Evolutionary conservation across 2,113 vertebrate species (phyloP).

Genomic region (Microcebus tavaratra): DNA sequence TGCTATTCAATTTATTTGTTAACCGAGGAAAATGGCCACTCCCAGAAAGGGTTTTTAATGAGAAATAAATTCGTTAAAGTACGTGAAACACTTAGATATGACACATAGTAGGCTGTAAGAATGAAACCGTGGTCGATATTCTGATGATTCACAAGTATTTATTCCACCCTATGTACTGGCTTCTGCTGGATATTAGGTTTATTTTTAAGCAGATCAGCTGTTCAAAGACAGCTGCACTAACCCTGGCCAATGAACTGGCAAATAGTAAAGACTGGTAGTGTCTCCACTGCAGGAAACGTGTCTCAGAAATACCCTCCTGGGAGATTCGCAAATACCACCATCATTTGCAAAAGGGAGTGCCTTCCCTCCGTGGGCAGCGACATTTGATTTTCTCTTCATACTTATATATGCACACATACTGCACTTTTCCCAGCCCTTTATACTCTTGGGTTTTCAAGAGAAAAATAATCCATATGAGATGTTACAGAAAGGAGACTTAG

Average conservation of each 20-base stretch:
- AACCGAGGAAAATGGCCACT: background rate
- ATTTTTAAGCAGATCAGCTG: background rate
- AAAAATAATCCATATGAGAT: background rate
- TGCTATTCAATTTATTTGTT: background rate
- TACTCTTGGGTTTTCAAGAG: background rate
- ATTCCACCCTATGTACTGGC: background rate
- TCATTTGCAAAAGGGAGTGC: background rate
- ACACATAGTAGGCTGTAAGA: background rate
- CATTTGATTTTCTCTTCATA: background rate
- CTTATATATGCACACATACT: background rate
- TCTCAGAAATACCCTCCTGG: background rate
- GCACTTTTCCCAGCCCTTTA: background rate
- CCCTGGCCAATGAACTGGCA: background rate
- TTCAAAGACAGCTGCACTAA: background rate
- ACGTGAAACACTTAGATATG: background rate
- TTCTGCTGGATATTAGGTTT: background rate
- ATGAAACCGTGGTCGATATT: background rate
- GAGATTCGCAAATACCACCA: background rate
- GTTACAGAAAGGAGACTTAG: background rate
- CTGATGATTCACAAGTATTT: background rate
- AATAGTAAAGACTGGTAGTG: background rate
- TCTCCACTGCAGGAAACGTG: background rate
- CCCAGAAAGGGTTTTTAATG: background rate
- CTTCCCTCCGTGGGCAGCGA: background rate
- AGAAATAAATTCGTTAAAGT: background rate